Evolutionary conservation across 2,888 invertebrate species (phyloP), one percentile per base, ranked within the genome.

Genomic region (Lasioglossum villosulum): DNA sequence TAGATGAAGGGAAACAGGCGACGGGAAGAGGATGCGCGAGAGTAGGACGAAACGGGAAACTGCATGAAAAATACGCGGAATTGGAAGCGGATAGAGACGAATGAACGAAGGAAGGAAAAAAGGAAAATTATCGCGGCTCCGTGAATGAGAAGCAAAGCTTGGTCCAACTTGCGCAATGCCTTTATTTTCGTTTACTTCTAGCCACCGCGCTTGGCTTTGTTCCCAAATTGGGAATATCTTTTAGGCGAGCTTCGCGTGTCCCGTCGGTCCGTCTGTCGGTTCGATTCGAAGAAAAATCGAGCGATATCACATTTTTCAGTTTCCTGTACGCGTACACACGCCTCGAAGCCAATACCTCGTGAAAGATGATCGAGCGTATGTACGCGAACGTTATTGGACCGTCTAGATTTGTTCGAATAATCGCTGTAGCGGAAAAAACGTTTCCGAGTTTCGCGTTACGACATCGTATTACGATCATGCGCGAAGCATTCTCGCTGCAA

Each of bases 141-240:
- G 34, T 12, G 63, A 66, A 73, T 34, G 70, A 59, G 66, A 74
- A 39, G 63, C 75, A 74, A 80, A 45, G 56, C 80, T 76, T 66
- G 78, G 76, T 88, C 87, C 78, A 85, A 88, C 89, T 92, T 92
- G 89, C 84, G 66, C 87, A 91, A 91, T 86, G 82, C 76, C 87
- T 90, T 90, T 92, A 91, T 92, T 92, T 91, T 86, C 80, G 88
- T 87, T 88, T 87, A 89, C 87, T 88, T 89, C 88, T 87, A 83
- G 83, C 86, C 83, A 88, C 73, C 77, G 83, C 83, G 83, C 83
- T 92, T 92, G 92, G 92, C 92, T 87, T 85, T 87, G 89, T 89
- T 92, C 90, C 92, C 92, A 87, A 90, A 87, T 90, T 83, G 87
- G 89, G 82, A 88, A 88, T 89, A 87, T 81, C 87, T 84, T 86